Evolutionary conservation across 2,113 vertebrate species (phyloP).

Genomic region (Bettongia penicillata): DNA sequence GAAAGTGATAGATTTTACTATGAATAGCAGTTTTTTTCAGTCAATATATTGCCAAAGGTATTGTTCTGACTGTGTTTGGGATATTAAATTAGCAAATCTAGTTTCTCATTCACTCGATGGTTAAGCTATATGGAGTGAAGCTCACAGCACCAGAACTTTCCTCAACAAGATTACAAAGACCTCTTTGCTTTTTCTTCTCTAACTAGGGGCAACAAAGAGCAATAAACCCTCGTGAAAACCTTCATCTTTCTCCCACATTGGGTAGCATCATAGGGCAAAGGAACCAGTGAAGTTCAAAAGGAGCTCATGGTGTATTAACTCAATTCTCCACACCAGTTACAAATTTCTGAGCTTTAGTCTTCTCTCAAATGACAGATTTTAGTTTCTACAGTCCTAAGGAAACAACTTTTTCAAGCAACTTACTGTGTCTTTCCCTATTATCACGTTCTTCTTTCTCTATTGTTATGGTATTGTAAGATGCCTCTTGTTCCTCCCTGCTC

Average conservation of each 20-base stretch:
- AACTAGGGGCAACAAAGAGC: accelerated
- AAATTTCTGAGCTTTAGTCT: not conserved
- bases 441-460: not conserved
- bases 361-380: no score
- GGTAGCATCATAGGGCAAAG: not conserved
- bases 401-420: not conserved
- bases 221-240: not conserved
- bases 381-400: not conserved
- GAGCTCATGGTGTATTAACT: not conserved
- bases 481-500: not conserved
- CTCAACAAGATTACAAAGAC: not conserved
- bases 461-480: not conserved
- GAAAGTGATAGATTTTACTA: not conserved
- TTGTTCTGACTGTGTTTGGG: not conserved
- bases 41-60: not conserved
- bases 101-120: not conserved
- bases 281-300: not conserved
- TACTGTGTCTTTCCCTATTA: not conserved
- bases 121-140: not conserved
- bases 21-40: not conserved
- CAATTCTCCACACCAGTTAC: not conserved
- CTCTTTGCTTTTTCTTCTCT: not conserved
- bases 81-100: not conserved
- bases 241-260: not conserved
- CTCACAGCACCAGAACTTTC: not conserved